Base-by-base conservation (phyloP, 2,113 vertebrate species). In the Callaeas wilsoni region DNA sequence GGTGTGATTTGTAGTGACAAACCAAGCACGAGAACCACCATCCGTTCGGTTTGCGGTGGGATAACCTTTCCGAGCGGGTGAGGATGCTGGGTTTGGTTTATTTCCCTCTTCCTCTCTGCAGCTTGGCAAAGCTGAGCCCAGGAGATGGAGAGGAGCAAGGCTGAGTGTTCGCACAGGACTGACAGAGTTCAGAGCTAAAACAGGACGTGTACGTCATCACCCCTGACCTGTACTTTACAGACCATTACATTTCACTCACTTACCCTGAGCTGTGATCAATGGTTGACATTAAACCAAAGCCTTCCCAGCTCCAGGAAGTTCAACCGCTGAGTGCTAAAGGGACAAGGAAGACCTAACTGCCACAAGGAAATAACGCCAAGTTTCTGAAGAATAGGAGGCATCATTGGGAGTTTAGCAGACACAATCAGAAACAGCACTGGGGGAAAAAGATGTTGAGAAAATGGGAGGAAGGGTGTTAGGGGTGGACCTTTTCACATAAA, bases 331-430 rank as follows among this genome's bases (percentile, higher is more conserved):
- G 22, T 0, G 1, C n/a, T 50, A 30, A 30, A n/a, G 41, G 6
- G 44, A 46, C 41, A 56, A 83, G 37, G 44, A 83, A 80, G 29
- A 77, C 50, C 27, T 42, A 47, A 41, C 5, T 41, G 35, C 52
- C 49, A 8, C 60, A 67, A 89, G 68, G 60, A 92, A 90, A 57
- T 77, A 89, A 77, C 33, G 57, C 35, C 16, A 50, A 4, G 32
- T 57, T 90, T 53, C 57, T 80, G 53, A 64, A 69, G 53, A 80
- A 33, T 6, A 7, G 14, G 26, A 65, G 53, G 62, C 12, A 57
- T 16, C 13, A 8, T 1, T n/a, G 37, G 0, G 0, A 35, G 16
- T 86, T 77, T 10, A 47, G 22, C 52, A 56, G 27, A 29, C 56
- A 52, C 39, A 44, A 22, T 2, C 13, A 71, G 65, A 71, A 78